These are phyloP conservation scores for Drosophila pectinifera DNA, from an alignment of 1,140 invertebrate genomes.

Conservation along the genomic window DNA sequence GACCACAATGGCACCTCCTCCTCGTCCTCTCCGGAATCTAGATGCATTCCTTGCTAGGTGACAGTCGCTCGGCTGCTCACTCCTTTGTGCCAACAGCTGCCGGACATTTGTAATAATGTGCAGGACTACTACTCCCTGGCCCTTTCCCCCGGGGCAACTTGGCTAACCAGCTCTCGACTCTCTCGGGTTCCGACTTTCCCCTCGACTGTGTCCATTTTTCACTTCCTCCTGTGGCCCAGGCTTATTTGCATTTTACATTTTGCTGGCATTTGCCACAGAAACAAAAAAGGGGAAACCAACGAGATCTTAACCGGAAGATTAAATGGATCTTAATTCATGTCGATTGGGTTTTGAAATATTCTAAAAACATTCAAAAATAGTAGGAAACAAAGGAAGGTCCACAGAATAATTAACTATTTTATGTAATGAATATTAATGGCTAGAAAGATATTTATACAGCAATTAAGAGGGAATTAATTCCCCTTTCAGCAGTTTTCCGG, in stretches of 20 bases:
- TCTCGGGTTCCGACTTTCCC: too few species aligned
- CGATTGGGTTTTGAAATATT: background rate
- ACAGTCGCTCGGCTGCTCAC: constrained; percentile 6
- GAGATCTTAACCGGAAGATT: constrained; percentile 5
- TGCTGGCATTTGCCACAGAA: constrained; percentile 10
- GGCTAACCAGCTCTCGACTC: constrained; percentile 5
- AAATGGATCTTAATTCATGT: constrained; percentile 1
- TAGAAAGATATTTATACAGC: too few species aligned
- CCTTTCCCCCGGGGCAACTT: background rate
- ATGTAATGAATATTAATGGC: too few species aligned
- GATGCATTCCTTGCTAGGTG: constrained; percentile 43
- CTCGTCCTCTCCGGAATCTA: background rate
- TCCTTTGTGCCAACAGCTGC: constrained; percentile 49
- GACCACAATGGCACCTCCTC: constrained; percentile 36
- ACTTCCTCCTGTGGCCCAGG: constrained; percentile 23
- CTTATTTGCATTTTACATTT: constrained; percentile 77
- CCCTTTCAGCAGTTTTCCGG: too few species aligned
- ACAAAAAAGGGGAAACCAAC: background rate
- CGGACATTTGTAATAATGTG: constrained; percentile 76
- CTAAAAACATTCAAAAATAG: background rate
- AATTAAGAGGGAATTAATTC: too few species aligned
- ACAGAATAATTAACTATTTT: too few species aligned
- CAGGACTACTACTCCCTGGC: constrained; percentile 5
- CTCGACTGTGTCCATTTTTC: background rate
- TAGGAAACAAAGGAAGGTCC: background rate